Evolutionary conservation across 2,797 vertebrate species (phyloP).

Genomic region (Sibirionetta formosa): DNA sequence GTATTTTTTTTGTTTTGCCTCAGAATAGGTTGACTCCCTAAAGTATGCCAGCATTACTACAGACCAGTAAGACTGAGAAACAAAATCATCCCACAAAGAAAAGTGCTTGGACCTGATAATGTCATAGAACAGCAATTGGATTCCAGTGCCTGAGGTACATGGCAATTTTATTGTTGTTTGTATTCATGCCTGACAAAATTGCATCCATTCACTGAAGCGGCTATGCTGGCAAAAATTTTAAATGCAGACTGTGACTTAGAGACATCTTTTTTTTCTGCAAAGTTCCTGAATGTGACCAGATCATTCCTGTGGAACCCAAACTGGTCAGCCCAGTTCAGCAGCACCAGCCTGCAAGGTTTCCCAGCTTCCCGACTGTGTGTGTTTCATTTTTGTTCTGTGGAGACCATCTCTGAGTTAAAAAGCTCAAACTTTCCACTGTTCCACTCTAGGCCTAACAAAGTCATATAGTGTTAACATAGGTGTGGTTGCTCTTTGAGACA

Average conservation of each 20-base stretch:
- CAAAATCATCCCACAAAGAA: neutral
- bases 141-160: rapidly evolving
- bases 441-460: neutral
- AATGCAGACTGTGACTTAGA: neutral
- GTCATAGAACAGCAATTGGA: rapidly evolving
- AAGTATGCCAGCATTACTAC: neutral
- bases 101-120: neutral
- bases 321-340: neutral
- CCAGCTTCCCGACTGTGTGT: neutral
- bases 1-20: neutral
- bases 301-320: neutral
- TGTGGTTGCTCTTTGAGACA: neutral
- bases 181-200: neutral
- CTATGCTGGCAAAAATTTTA: neutral
- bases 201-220: neutral
- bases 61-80: neutral
- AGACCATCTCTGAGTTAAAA: rapidly evolving
- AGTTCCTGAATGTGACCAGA: neutral
- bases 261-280: neutral
- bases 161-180: neutral
- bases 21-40: neutral
- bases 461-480: rapidly evolving
- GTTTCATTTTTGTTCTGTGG: neutral
- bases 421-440: neutral
- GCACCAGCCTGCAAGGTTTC: neutral